Percentiles rank a stretch among this genome's conserved stretches.
These are phyloP conservation scores for Cynoglossus semilaevis DNA, from an alignment of 2,113 vertebrate species.

Conservation along the genomic window DNA sequence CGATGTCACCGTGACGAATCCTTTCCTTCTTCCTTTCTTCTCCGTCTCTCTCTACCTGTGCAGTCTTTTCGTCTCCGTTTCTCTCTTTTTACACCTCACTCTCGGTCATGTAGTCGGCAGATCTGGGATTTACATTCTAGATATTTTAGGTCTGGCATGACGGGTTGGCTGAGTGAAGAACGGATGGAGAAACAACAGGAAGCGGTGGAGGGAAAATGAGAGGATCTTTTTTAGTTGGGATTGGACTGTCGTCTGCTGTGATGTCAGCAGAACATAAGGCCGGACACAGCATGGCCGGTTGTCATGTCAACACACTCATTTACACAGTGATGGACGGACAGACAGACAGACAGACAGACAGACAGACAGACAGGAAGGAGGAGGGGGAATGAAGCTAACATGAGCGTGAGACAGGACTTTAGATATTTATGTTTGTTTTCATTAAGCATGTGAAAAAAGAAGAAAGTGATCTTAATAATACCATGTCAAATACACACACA, in stretches of 20 bases:
- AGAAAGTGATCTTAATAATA: not conserved
- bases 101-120: constrained; percentile 20
- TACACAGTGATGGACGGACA: constrained; percentile 21
- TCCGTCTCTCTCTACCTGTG: not conserved
- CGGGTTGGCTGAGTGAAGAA: no score
- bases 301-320: constrained; percentile 69
- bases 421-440: not conserved
- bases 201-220: constrained; percentile 16
- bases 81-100: constrained; percentile 17
- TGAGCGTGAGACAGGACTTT: not conserved
- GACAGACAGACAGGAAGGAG: constrained; percentile 13
- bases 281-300: constrained; percentile 62
- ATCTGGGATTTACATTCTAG: constrained; percentile 59
- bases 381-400: not conserved
- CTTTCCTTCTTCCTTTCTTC: constrained; percentile 3
- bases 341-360: constrained; percentile 6
- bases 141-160: constrained; percentile 52
- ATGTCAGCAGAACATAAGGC: constrained; percentile 64
- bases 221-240: constrained; percentile 31
- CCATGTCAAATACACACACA: not conserved
- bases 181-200: constrained; percentile 16
- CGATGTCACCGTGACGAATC: constrained; percentile 15
- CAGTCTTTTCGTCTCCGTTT: not conserved
- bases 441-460: constrained; percentile 3
- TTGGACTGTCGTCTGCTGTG: constrained; percentile 60